phyloP scores from a whole-genome alignment of 2,888 invertebrate genomes.

The Ennomos quercinarius region DNA sequence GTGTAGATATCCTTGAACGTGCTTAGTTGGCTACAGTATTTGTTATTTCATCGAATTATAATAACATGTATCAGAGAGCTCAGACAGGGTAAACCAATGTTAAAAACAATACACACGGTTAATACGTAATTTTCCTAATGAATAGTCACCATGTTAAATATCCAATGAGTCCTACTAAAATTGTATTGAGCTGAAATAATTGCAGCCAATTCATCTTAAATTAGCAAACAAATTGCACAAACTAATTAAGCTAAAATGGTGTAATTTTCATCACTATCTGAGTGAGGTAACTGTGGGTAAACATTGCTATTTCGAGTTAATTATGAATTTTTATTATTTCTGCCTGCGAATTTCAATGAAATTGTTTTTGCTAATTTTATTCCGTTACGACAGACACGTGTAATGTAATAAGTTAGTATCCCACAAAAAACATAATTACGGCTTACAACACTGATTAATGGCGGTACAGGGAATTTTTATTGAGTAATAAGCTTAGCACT shows the following conservation, averaged over 20 bases:
- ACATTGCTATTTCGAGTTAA: conserved; percentile 6
- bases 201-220: neutral
- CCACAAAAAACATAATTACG: conserved; percentile 10
- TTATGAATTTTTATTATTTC: conserved; percentile 19
- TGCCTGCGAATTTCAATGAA: conserved; percentile 11
- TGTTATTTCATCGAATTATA: too few species aligned
- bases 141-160: too few species aligned
- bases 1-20: too few species aligned
- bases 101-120: too few species aligned
- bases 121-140: too few species aligned
- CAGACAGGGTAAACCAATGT: too few species aligned
- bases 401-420: conserved; percentile 4
- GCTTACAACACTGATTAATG: conserved; percentile 22
- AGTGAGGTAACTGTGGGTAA: conserved; percentile 10
- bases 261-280: conserved; percentile 9
- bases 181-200: neutral
- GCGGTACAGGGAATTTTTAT: conserved; percentile 7
- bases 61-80: too few species aligned
- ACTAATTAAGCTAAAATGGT: conserved; percentile 3
- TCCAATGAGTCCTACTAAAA: neutral
- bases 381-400: conserved; percentile 8
- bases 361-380: conserved; percentile 11
- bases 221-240: neutral
- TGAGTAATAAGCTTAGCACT: conserved; percentile 5
- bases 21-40: too few species aligned